phyloP scores from a whole-genome alignment of 1,140 invertebrate genomes.

The Acyrthosiphon pisum region DNA sequence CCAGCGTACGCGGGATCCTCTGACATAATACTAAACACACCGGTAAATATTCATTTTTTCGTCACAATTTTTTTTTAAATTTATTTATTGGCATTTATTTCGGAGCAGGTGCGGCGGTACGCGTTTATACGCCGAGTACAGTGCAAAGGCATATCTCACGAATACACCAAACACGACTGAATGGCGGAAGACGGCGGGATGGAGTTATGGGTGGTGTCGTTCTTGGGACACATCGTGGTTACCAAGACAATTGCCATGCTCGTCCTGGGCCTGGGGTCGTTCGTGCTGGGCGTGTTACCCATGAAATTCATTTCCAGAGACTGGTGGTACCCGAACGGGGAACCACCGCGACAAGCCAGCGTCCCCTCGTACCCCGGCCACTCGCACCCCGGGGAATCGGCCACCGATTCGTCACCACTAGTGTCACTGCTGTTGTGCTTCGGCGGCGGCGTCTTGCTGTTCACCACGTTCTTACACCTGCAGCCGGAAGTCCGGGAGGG shows the following conservation, averaged over 20 bases:
- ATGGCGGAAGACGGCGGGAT: neutral
- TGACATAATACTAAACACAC: too few species aligned
- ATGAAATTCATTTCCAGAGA: slow-evolving; percentile 64
- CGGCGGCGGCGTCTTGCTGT: slow-evolving; percentile 80
- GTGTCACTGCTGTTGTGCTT: slow-evolving; percentile 75
- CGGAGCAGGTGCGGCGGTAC: too few species aligned
- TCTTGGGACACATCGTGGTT: slow-evolving; percentile 62
- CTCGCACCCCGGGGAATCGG: slow-evolving; percentile 58
- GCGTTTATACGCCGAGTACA: too few species aligned
- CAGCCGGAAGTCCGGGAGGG: slow-evolving; percentile 76
- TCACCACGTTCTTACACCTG: slow-evolving; percentile 79
- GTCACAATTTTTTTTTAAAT: too few species aligned
- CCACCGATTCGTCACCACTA: slow-evolving; percentile 64
- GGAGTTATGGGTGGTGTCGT: neutral
- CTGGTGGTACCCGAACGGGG: slow-evolving; percentile 61
- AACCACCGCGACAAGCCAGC: slow-evolving; percentile 66
- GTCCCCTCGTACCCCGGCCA: slow-evolving; percentile 35
- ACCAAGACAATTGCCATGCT: slow-evolving; percentile 77
- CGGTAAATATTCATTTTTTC: too few species aligned
- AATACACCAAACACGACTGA: too few species aligned
- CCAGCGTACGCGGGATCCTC: too few species aligned
- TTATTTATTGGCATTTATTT: too few species aligned
- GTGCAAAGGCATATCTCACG: too few species aligned
- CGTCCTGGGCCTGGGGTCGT: slow-evolving; percentile 71
- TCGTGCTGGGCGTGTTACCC: slow-evolving; percentile 74